Percentiles rank a stretch among this genome's conserved stretches.
Evolutionary conservation across 2,888 invertebrate genomes (phyloP).

Genomic region (Acrobeloides nanus): DNA sequence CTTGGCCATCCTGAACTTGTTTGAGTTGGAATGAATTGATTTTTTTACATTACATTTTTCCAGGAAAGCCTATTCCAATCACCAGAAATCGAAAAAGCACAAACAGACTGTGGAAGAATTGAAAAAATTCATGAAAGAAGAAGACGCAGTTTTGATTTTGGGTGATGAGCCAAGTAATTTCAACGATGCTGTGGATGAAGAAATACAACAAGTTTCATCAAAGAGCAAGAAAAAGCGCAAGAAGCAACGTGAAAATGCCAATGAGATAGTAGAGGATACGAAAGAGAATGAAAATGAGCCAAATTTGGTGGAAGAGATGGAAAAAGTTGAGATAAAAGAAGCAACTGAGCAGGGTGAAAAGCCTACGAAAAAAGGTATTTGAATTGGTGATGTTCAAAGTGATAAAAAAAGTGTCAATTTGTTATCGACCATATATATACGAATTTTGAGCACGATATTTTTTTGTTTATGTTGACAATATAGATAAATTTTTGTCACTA

Average conservation of each 20-base stretch:
- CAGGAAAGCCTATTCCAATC: constrained; percentile 54
- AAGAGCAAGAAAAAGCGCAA: constrained; percentile 3
- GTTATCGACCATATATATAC: too few relatives aligned
- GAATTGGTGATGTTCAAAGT: too few relatives aligned
- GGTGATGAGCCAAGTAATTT: constrained; percentile 13
- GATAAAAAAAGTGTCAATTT: too few relatives aligned
- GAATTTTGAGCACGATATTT: too few relatives aligned
- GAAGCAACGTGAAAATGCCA: constrained; percentile 7
- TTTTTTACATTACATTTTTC: constrained; percentile 1
- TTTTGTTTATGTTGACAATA: too few relatives aligned
- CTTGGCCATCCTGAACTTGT: too few relatives aligned
- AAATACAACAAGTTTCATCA: constrained; percentile 16
- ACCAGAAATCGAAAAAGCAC: constrained; percentile 59
- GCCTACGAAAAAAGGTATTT: neutral
- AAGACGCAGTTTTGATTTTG: constrained; percentile 42
- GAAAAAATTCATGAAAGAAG: constrained; percentile 55
- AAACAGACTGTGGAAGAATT: constrained; percentile 56
- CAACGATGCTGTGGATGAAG: constrained; percentile 14
- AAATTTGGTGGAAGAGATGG: constrained; percentile 5
- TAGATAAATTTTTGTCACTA: too few relatives aligned
- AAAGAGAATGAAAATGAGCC: constrained; percentile 3
- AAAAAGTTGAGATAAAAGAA: constrained; percentile 9
- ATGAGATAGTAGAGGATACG: neutral
- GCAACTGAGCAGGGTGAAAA: constrained; percentile 6
- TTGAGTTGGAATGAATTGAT: neutral